phyloP scores from a whole-genome alignment of 1,140 invertebrate genomes.

The Drosophila insularis region DNA sequence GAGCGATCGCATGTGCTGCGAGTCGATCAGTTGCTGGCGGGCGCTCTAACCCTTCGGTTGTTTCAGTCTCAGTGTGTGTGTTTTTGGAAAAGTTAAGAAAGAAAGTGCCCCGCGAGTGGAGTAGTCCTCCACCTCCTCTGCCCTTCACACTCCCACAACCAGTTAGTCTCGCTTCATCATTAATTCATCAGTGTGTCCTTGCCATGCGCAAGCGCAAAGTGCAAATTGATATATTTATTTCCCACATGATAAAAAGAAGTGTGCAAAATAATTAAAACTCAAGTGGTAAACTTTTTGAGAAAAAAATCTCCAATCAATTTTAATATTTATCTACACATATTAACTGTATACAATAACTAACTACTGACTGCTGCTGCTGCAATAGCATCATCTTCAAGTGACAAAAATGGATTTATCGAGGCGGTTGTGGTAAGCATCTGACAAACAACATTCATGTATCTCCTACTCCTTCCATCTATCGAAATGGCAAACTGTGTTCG shows the following conservation, averaged over 20 bases:
- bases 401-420: conserved; percentile 82
- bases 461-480: neutral
- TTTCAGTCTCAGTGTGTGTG: conserved; percentile 40
- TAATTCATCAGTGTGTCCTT: conserved; percentile 33
- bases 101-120: conserved; percentile 28
- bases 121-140: conserved; percentile 15
- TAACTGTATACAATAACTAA: conserved; percentile 2
- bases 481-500: conserved; percentile 31
- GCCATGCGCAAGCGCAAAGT: conserved; percentile 73
- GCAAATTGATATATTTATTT: conserved; percentile 23
- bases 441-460: conserved; percentile 47
- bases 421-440: conserved; percentile 81
- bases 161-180: too few relatives aligned
- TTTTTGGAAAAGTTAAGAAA: conserved; percentile 25
- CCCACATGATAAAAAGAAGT: conserved; percentile 30
- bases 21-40: conserved; percentile 71
- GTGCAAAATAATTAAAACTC: conserved; percentile 73
- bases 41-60: conserved; percentile 74
- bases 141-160: too few relatives aligned
- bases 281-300: conserved; percentile 39
- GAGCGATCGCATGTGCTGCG: conserved; percentile 59
- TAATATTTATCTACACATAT: neutral
- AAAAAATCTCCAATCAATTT: conserved; percentile 11
- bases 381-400: conserved; percentile 30
- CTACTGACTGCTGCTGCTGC: neutral